These are phyloP conservation scores for Paracanthobrama guichenoti DNA, from an alignment of 2,113 vertebrate species.

Conservation along the genomic window DNA sequence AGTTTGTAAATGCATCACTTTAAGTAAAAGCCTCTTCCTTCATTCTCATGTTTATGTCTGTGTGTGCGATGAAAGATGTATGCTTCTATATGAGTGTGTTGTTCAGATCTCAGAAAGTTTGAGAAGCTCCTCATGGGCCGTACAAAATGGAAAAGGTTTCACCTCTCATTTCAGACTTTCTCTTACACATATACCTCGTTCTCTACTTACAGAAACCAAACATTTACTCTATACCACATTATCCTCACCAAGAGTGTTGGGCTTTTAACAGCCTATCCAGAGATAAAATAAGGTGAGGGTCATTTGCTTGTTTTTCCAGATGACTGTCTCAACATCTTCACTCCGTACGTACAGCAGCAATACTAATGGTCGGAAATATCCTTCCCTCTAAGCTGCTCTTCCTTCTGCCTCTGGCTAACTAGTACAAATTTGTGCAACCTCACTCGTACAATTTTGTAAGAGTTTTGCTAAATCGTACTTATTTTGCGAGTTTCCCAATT, in stretches of 20 bases:
- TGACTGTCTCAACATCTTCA: slow-evolving; percentile 13
- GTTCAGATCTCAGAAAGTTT: neutral
- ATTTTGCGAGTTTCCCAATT: too few relatives aligned
- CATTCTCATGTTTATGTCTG: slow-evolving; percentile 40
- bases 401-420: too few relatives aligned
- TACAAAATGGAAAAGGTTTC: neutral
- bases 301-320: slow-evolving; percentile 39
- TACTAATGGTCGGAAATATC: slow-evolving; percentile 49
- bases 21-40: slow-evolving; percentile 48
- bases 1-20: slow-evolving; percentile 47
- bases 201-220: slow-evolving; percentile 52
- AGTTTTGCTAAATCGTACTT: too few relatives aligned
- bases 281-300: slow-evolving; percentile 39
- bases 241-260: neutral
- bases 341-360: neutral
- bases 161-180: neutral
- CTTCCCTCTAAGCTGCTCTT: too few relatives aligned
- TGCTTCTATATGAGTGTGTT: slow-evolving; percentile 1
- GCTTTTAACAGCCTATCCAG: slow-evolving; percentile 43
- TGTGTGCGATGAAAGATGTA: slow-evolving; percentile 28
- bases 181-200: neutral
- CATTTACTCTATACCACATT: slow-evolving; percentile 56
- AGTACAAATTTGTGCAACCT: too few relatives aligned
- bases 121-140: neutral
- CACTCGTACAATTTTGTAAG: too few relatives aligned